Base-by-base conservation (phyloP, 2,888 invertebrate species). In the Campoplex nolae region DNA sequence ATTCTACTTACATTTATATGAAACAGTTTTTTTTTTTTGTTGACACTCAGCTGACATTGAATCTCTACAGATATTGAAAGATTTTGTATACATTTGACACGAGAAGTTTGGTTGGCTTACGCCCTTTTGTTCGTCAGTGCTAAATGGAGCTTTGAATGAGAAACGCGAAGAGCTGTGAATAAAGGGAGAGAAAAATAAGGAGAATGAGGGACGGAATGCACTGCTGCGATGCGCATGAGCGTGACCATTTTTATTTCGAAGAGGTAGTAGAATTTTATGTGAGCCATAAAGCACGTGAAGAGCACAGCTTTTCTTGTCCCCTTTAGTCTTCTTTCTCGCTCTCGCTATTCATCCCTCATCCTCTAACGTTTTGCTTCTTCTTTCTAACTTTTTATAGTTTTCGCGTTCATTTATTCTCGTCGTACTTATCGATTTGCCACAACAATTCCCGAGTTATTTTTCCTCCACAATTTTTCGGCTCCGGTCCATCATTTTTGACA, bases 241-340 rank as follows among this genome's bases (percentile, higher is more conserved):
- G 75, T 78, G 77, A 78, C 77, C 77, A 75, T 79, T 83, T 79
- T 86, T 79, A 83, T 85, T 77, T 85, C 67, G 77, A 74, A 42
- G 23, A 23, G 73, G 82, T 76, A 74, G 83, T 87, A 85, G 85
- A 87, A 83, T 85, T 85, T 87, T 83, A 85, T 85, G 83, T 68
- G 75, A 51, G 83, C 68, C 83, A 74, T 88, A 86, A 86, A 86
- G 74, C 73, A 83, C 74, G 42, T 73, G 71, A 65, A 78, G 62
- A 81, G 77, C 82, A 78, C 56, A 56, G 76, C 85, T 85, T 85
- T 85, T 79, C 74, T 85, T 85, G 62, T 85, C 62, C 70, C 58
- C 75, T 78, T 82, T 79, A 67, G 65, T 45, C 77, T 56, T 71
- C 23, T 54, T 77, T 83, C 73, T 71, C 73, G 65, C 71, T 83